Evolutionary conservation across 2,888 invertebrate genomes (phyloP).

Genomic region (Pheosia tremula): DNA sequence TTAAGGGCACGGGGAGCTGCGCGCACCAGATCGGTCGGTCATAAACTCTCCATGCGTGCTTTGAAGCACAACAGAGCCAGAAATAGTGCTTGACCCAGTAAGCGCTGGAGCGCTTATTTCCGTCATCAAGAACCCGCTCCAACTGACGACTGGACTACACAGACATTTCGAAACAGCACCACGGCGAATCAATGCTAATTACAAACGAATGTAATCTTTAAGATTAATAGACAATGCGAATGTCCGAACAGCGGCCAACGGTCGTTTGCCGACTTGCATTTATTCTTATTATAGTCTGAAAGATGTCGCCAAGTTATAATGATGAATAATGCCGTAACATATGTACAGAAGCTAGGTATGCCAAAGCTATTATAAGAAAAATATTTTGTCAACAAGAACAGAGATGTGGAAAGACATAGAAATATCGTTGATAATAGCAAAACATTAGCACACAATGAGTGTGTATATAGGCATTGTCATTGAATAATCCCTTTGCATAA

Average conservation of each 20-base stretch:
- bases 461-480: constrained; percentile 3
- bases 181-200: constrained; percentile 59
- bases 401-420: constrained; percentile 7
- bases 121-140: constrained; percentile 72
- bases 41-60: constrained; percentile 69
- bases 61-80: constrained; percentile 73
- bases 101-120: constrained; percentile 82
- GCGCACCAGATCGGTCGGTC: constrained; percentile 54
- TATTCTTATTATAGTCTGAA: constrained; percentile 31
- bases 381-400: constrained; percentile 25
- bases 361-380: constrained; percentile 35
- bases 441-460: neutral
- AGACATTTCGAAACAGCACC: constrained; percentile 30
- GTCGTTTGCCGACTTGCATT: constrained; percentile 24
- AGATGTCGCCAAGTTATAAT: constrained; percentile 37
- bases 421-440: neutral
- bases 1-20: constrained; percentile 53
- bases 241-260: constrained; percentile 11
- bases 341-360: constrained; percentile 35
- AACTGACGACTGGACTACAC: constrained; percentile 49
- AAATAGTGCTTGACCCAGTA: constrained; percentile 82
- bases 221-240: constrained; percentile 9
- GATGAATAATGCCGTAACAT: constrained; percentile 38
- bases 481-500: constrained; percentile 7
- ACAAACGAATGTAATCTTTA: constrained; percentile 18